Conservation (phyloP, 2,113 vertebrate species). For the Pterocles orientalis region DNA sequence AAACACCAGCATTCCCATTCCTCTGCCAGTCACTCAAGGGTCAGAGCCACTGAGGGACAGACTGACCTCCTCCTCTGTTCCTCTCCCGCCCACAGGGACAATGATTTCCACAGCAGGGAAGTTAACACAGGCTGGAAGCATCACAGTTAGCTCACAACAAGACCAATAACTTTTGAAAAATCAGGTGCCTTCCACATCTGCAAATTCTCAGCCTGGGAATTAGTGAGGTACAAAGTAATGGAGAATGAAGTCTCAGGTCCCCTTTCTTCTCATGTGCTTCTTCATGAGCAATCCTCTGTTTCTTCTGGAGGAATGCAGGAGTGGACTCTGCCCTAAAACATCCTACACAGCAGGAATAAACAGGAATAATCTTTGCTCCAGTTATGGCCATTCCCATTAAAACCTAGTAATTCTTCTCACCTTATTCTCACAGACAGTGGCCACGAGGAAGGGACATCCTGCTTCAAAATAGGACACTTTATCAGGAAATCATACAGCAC, state of each 20-base stretch:
- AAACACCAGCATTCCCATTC: neutral
- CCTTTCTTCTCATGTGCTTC: rapidly evolving
- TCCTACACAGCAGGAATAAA: neutral
- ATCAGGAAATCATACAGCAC: neutral
- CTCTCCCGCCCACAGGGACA: neutral
- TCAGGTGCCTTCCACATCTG: neutral
- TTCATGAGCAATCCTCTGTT: neutral
- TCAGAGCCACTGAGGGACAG: neutral
- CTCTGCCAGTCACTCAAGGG: neutral
- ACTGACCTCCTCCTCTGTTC: neutral
- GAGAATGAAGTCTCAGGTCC: neutral
- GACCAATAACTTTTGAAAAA: neutral
- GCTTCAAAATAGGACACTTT: neutral
- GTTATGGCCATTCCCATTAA: neutral
- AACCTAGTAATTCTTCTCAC: neutral
- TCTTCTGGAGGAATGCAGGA: neutral
- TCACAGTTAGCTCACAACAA: neutral
- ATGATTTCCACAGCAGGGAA: neutral
- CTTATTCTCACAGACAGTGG: neutral
- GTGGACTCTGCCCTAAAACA: neutral
- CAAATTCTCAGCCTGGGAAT: neutral
- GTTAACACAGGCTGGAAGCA: neutral
- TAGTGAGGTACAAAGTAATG: neutral
- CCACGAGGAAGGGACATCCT: neutral
- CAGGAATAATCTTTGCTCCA: neutral